Evolutionary conservation across 2,113 vertebrate species (phyloP), one percentile per base, ranked within the genome.

Genomic region (Hippoglossus stenolepis): DNA sequence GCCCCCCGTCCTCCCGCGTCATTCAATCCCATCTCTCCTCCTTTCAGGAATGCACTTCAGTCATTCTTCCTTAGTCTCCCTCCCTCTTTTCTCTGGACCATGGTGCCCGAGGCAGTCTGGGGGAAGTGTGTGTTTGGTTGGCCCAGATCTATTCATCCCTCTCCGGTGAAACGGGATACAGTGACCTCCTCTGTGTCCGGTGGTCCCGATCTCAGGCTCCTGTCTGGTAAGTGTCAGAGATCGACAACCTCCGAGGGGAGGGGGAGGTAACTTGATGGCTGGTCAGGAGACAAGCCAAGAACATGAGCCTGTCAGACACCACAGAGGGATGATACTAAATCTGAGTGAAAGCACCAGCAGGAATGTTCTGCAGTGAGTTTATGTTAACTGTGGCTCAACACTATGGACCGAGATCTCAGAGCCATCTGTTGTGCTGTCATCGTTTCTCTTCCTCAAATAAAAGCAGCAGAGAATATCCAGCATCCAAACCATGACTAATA

Each of bases 41-140:
- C 80, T 85, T 90, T 87, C 83, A 90, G 94, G 94, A 95, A 95
- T 95, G 93, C 78, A 79, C 85, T 91, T 78, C 80, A 79, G 80
- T 89, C 75, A 86, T 86, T 90, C 86, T 90, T 82, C 89, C 84
- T 85, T 88, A 61, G 70, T 83, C 65, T 84, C 79, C 47, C 77
- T 75, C 84, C 77, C 70, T 83, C 57, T 87, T 87, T 73, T 86
- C 70, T 79, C 74, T 57, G 58, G 88, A 88, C 84, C 64, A 53
- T 10, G 53, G 89, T 89, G 85, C 84, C 84, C 78, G 68, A 82
- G 87, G 92, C 90, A 79, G 85, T 83, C 69, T 79, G 62, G 82
- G 86, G 89, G 80, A 72, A 79, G 61, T 64, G 61, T 77, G 82
- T 78, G 76, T 83, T 77, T 74, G 77, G 81, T 80, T 86, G 85